Conservation (phyloP, 2,888 invertebrate genomes). For the Drosophila meridiana region DNA sequence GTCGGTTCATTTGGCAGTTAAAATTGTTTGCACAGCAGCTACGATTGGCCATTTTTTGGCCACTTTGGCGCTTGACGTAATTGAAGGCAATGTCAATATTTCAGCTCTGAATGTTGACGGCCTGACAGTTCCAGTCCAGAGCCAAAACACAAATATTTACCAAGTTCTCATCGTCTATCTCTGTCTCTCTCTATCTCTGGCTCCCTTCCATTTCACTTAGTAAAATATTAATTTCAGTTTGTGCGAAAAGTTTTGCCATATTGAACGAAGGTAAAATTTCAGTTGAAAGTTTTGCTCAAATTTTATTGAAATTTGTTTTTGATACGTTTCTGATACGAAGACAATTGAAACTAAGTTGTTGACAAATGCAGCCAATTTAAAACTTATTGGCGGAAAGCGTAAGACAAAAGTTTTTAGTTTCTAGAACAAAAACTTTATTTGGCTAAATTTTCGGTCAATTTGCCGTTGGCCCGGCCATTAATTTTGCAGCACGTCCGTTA, state of each 20-base stretch:
- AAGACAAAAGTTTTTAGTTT: conserved; percentile 7
- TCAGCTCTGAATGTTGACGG: conserved; percentile 1
- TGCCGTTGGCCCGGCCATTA: conserved; percentile 28
- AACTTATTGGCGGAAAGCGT: conserved; percentile 7
- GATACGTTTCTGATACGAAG: not conserved
- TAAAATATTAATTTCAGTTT: conserved; percentile 27
- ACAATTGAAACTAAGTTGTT: conserved; percentile 13
- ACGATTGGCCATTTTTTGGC: conserved; percentile 26
- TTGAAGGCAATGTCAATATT: conserved; percentile 51
- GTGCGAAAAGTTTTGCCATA: conserved; percentile 4
- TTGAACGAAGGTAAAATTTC: conserved; percentile 9
- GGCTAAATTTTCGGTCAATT: conserved; percentile 33
- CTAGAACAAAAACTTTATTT: not conserved
- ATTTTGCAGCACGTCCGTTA: conserved; percentile 21
- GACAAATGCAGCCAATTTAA: conserved; percentile 13
- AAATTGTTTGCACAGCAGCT: conserved; percentile 10
- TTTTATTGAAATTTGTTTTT: conserved; percentile 14
- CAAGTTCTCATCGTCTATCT: not conserved
- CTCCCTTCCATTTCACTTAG: not conserved
- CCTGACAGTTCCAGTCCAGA: conserved; percentile 7
- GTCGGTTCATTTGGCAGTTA: conserved; percentile 3
- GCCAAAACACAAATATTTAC: conserved; percentile 37
- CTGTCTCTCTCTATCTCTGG: not conserved
- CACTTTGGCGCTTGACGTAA: conserved; percentile 19
- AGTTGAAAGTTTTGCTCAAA: conserved; percentile 10